These are phyloP conservation scores for Oncorhynchus masou DNA, from an alignment of 2,113 vertebrate species.

Conservation along the genomic window DNA sequence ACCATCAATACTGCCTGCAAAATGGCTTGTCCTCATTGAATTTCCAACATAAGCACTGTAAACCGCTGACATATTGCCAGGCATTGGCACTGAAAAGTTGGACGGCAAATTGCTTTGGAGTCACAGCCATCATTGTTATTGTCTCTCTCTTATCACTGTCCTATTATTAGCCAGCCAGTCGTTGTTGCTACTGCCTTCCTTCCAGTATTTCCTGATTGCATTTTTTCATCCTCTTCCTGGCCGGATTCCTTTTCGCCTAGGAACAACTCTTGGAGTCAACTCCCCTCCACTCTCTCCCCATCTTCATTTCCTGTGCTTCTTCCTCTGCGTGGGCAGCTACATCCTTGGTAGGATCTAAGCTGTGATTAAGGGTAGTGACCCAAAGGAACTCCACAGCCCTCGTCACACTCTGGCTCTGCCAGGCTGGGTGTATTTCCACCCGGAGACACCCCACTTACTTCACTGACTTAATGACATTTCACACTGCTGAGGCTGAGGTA, in stretches of 20 bases:
- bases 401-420: not conserved
- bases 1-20: too few species aligned
- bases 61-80: not conserved
- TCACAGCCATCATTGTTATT: slow-evolving; percentile 23
- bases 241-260: slow-evolving; percentile 32
- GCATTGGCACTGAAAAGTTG: not conserved
- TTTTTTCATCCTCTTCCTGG: slow-evolving; percentile 51
- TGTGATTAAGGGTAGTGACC: slow-evolving; percentile 36
- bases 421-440: slow-evolving; percentile 14
- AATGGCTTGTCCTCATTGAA: too few species aligned
- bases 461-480: slow-evolving; percentile 60
- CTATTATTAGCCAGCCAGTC: slow-evolving; percentile 69
- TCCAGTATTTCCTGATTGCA: slow-evolving; percentile 68
- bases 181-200: slow-evolving; percentile 61
- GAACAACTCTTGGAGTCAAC: not conserved
- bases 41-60: not conserved
- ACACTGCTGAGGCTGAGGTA: slow-evolving; percentile 30
- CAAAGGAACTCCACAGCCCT: not conserved
- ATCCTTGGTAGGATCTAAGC: slow-evolving; percentile 42
- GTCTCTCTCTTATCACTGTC: slow-evolving; percentile 51
- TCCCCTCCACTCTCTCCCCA: not conserved
- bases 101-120: slow-evolving; percentile 57
- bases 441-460: slow-evolving; percentile 55
- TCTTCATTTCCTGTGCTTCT: slow-evolving; percentile 51
- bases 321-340: slow-evolving; percentile 30